Evolutionary conservation across 2,888 invertebrate genomes (phyloP), one percentile per base, ranked within the genome.

Genomic region (Lasioglossum vierecki): DNA sequence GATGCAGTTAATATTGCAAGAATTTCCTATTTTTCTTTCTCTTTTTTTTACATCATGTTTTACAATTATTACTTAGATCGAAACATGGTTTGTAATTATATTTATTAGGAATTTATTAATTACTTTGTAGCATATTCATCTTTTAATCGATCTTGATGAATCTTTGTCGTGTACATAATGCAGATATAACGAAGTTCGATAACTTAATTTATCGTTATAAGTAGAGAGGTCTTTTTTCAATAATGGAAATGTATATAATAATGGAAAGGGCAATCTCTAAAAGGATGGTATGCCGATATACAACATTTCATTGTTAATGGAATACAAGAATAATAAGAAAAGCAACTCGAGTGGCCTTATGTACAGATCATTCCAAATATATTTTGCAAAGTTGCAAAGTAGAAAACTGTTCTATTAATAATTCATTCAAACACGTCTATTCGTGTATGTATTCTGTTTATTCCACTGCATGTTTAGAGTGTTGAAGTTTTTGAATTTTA

Each of bases 401-500:
- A 87, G 80, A 82, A 77, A 77, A 85, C 87, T 91, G 84, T 90
- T 88, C 88, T 91, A 88, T 84, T 91, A 80, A 80, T 84, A 86
- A 91, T 76, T 68, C 85, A 87, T 89, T 86, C 83, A 76, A 73
- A 80, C 86, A 89, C 87, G 88, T 83, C 79, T 89, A 90, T 84
- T 89, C 89, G 84, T 90, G 86, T 82, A 81, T 79, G 78, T 80
- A 85, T 80, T 90, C 84, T 83, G 87, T 90, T 88, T 89, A 87
- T 88, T 87, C 82, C 89, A 91, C 90, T 91, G 91, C 92, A 91
- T 92, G 91, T 90, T 91, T 91, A 91, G 91, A 91, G 91, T 92
- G 95, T 95, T 95, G 91, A 95, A 94, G 94, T 95, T 95, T 94
- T 93, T 87, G 93, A 94, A 95, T 93, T 94, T 94, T 94, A 94